phyloP scores from a whole-genome alignment of 1,140 invertebrate species.

The Drosophila busckii region DNA sequence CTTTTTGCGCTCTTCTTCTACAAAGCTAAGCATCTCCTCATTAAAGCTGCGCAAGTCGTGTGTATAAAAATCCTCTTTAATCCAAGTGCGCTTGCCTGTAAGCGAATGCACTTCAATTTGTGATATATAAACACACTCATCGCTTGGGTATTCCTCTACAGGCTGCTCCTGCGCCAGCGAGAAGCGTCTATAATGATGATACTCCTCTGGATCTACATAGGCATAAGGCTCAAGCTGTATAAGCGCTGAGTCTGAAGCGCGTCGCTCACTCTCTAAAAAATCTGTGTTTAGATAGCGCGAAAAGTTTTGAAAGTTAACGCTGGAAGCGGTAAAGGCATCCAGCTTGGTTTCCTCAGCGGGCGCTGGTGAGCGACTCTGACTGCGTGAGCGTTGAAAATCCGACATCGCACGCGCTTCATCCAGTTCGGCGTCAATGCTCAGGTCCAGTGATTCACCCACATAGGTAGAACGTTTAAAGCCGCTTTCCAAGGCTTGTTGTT shows the following conservation, averaged over 20 bases:
- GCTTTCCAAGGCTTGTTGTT: conserved; percentile 17
- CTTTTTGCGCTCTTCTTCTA: neutral
- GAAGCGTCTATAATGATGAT: conserved; percentile 70
- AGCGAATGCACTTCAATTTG: conserved; percentile 63
- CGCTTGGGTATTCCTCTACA: conserved; percentile 68
- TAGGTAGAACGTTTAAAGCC: conserved; percentile 35
- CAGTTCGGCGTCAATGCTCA: conserved; percentile 25
- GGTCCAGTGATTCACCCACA: conserved; percentile 32
- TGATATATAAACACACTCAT: conserved; percentile 68
- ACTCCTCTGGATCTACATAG: conserved; percentile 67
- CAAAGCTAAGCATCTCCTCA: conserved; percentile 5
- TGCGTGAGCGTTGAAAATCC: conserved; percentile 66
- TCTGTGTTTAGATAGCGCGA: conserved; percentile 61
- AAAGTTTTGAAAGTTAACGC: conserved; percentile 61
- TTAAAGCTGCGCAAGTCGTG: conserved; percentile 30
- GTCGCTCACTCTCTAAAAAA: conserved; percentile 64
- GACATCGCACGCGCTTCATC: conserved; percentile 60
- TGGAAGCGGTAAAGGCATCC: conserved; percentile 52
- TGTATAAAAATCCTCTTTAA: conserved; percentile 63
- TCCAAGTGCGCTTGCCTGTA: conserved; percentile 62
- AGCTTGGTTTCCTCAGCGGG: conserved; percentile 39
- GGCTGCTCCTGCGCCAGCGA: conserved; percentile 69
- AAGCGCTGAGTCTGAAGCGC: conserved; percentile 67
- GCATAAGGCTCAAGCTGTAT: conserved; percentile 35
- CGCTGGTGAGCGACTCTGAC: conserved; percentile 63